phyloP scores from a whole-genome alignment of 2,797 vertebrate genomes.

The Chloroceryle amazona region DNA sequence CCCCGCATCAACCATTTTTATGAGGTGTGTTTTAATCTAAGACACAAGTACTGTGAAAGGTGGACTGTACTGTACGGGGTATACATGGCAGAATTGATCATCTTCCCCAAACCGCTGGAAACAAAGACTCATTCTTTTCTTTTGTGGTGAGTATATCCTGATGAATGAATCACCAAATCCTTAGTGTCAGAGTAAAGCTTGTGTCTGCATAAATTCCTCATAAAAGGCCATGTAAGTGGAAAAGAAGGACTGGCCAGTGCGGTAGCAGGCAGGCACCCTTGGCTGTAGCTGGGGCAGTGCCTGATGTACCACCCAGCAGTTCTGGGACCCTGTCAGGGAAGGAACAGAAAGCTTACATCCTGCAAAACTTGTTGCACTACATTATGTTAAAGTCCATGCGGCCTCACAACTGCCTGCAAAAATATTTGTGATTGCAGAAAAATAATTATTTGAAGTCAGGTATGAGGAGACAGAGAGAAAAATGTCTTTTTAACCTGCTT shows the following conservation, averaged over 20 bases:
- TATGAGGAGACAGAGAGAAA: neutral
- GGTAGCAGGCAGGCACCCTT: neutral
- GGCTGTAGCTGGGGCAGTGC: neutral
- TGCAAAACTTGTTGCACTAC: neutral
- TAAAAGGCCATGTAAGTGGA: neutral
- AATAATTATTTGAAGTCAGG: neutral
- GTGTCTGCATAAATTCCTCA: neutral
- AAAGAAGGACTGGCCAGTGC: neutral
- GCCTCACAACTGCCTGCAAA: neutral
- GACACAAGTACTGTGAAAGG: neutral
- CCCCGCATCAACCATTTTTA: neutral
- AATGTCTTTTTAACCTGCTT: neutral
- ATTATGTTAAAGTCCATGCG: neutral
- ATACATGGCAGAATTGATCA: neutral
- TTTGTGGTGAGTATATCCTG: neutral
- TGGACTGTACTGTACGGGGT: neutral
- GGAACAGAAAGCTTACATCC: neutral
- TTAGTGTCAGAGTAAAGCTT: neutral
- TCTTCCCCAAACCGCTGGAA: neutral
- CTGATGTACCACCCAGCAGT: neutral
- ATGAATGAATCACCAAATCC: neutral
- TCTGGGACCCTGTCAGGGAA: fast-evolving
- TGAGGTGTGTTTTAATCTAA: neutral
- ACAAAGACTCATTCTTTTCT: neutral
- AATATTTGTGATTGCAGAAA: neutral